Conservation (phyloP, 1,140 invertebrate species). For the Cotesia vestalis region DNA sequence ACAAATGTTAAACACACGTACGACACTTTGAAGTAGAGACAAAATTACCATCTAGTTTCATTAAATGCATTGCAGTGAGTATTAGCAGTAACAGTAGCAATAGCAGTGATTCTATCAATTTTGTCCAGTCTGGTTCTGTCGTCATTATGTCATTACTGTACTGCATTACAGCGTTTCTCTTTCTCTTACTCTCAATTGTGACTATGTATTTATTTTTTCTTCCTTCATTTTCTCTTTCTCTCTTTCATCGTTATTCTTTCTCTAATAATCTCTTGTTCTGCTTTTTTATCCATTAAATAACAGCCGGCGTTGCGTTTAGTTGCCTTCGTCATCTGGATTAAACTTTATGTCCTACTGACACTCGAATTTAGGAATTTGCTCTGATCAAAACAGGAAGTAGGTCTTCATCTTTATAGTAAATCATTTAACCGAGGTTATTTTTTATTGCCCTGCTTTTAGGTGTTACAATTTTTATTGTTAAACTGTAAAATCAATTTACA, state of each 20-base stretch:
- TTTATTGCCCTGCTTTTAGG: background rate
- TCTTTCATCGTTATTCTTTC: constrained; percentile 13
- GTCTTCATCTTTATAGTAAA: background rate
- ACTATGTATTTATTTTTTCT: constrained; percentile 18
- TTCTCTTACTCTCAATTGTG: constrained; percentile 22
- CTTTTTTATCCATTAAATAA: background rate
- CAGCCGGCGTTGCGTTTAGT: background rate
- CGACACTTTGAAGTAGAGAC: constrained; percentile 41
- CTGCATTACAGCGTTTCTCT: constrained; percentile 28
- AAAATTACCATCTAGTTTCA: constrained; percentile 46
- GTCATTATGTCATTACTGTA: constrained; percentile 57
- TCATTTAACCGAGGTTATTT: constrained; percentile 13
- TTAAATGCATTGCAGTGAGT: constrained; percentile 42
- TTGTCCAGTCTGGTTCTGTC: constrained; percentile 54
- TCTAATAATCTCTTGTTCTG: constrained; percentile 3
- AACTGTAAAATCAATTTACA: too few relatives aligned
- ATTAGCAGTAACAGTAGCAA: too few relatives aligned
- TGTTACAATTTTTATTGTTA: too few relatives aligned
- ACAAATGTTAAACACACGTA: background rate
- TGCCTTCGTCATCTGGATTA: constrained; percentile 14
- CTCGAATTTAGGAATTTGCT: constrained; percentile 22
- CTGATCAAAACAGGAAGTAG: constrained; percentile 9
- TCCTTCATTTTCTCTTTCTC: constrained; percentile 23
- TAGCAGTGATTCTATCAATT: constrained; percentile 61
- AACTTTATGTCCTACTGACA: constrained; percentile 20